phyloP scores from a whole-genome alignment of 2,113 vertebrate species.

The Cephalopholis sonnerati region DNA sequence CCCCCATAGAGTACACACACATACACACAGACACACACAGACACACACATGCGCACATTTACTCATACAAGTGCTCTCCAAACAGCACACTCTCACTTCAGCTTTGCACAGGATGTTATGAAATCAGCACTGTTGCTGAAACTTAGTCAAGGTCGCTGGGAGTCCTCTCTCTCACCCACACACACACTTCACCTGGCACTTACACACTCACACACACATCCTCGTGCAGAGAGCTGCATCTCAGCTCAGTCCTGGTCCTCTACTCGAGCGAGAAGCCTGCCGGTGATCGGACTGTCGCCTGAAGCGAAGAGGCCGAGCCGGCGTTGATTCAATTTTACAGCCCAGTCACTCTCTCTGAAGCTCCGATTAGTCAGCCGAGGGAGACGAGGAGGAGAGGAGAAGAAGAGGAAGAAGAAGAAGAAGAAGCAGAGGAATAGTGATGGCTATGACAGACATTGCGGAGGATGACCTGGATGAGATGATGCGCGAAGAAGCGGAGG shows the following conservation, averaged over 20 bases:
- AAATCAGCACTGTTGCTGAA: constrained; percentile 82
- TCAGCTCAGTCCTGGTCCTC: constrained; percentile 60
- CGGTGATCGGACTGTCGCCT: constrained; percentile 59
- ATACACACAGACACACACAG: constrained; percentile 34
- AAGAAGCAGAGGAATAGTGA: constrained; percentile 56
- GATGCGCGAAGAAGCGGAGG: constrained; percentile 84
- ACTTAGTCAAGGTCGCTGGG: constrained; percentile 72
- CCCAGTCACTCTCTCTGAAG: constrained; percentile 44
- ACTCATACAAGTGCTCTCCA: constrained; percentile 73
- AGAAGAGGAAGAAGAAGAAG: constrained; percentile 34
- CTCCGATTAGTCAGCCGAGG: constrained; percentile 40
- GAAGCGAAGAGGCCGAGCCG: constrained; percentile 65
- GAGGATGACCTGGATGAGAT: constrained; percentile 79
- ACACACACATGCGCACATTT: constrained; percentile 67
- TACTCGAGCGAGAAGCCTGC: constrained; percentile 62
- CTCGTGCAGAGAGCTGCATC: constrained; percentile 62
- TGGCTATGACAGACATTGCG: constrained; percentile 75
- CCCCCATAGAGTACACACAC: constrained; percentile 49
- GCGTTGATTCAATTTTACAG: constrained; percentile 67
- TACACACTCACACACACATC: constrained; percentile 39
- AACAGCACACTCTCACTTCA: constrained; percentile 74
- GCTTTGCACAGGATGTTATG: constrained; percentile 84
- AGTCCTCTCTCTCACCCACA: constrained; percentile 64
- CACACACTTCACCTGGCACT: constrained; percentile 60
- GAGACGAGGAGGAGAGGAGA: constrained; percentile 1